Conservation (phyloP, 2,888 invertebrate genomes). For the Acanthosepion pharaonis region DNA sequence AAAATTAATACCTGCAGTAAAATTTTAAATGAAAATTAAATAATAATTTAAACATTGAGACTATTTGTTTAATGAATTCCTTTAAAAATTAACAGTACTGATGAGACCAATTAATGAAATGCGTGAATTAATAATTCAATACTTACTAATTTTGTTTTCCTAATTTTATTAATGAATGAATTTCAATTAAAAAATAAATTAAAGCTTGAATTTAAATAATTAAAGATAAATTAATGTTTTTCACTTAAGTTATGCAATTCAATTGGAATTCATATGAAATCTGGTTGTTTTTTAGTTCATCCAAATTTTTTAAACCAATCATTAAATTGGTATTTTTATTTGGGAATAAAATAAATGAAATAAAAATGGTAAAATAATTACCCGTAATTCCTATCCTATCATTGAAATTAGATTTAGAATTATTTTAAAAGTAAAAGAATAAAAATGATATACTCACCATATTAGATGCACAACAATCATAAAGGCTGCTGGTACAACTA, state of each 20-base stretch:
- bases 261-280: neutral
- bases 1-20: too few species aligned
- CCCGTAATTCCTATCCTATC: neutral
- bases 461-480: constrained; percentile 84
- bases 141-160: too few species aligned
- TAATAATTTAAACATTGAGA: too few species aligned
- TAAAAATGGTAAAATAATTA: neutral
- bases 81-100: too few species aligned
- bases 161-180: too few species aligned
- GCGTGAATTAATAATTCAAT: too few species aligned
- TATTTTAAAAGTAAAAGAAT: neutral
- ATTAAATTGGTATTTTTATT: neutral
- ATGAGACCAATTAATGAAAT: too few species aligned
- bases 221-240: neutral
- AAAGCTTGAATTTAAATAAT: neutral
- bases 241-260: neutral
- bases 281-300: neutral
- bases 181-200: neutral
- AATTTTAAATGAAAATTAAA: too few species aligned
- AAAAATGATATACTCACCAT: constrained; percentile 80
- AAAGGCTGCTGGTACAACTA: constrained; percentile 87
- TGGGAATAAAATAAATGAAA: neutral
- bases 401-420: neutral
- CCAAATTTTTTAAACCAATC: neutral
- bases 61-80: too few species aligned